Percentiles rank a stretch among this genome's conserved stretches.
Conservation (phyloP, 92 coral and sea anemone species). For the Desmophyllum pertusum region DNA sequence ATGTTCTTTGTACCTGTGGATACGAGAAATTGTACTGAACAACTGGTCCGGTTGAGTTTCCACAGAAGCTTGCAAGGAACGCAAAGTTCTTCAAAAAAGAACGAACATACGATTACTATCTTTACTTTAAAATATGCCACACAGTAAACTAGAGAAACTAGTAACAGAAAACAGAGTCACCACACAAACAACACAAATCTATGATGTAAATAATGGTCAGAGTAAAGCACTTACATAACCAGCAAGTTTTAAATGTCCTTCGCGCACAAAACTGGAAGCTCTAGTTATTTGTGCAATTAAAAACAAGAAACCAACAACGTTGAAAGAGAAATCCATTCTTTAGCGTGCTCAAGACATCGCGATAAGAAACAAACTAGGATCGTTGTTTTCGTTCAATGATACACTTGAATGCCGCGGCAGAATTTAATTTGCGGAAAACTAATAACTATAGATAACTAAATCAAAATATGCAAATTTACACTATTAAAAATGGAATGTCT, state of each 20-base stretch:
- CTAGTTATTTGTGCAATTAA: not conserved
- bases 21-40: conserved; percentile 52
- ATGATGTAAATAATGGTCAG: not conserved
- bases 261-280: not conserved
- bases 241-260: not conserved
- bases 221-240: conserved; percentile 32
- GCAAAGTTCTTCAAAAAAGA: conserved; percentile 62
- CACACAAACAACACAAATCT: not conserved
- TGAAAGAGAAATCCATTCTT: conserved; percentile 2
- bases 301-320: not conserved
- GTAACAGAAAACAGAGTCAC: not conserved
- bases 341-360: conserved; percentile 11
- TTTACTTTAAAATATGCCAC: not conserved
- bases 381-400: conserved; percentile 17
- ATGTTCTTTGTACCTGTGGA: conserved; percentile 31
- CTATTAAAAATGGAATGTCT: not conserved
- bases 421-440: not conserved
- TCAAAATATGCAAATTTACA: conserved; percentile 15
- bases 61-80: conserved; percentile 67
- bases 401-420: conserved; percentile 25
- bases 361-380: not conserved
- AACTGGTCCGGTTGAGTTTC: conserved; percentile 52
- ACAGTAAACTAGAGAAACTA: not conserved
- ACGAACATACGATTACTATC: not conserved
- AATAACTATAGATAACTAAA: not conserved